phyloP scores from a whole-genome alignment of 2,113 vertebrate species.

The Rhineura floridana region DNA sequence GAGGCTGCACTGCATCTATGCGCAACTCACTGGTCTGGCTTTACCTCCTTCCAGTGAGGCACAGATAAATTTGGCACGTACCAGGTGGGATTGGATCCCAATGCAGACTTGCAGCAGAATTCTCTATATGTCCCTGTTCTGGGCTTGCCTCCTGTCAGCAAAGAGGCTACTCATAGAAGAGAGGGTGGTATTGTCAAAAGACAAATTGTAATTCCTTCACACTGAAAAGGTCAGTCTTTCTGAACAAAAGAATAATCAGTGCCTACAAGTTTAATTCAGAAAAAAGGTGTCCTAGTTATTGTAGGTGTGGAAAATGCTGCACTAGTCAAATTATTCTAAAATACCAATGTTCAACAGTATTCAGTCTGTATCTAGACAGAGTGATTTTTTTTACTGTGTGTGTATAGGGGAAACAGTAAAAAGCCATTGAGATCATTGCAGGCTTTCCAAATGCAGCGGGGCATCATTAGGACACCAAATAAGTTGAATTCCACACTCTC shows the following conservation, averaged over 20 bases:
- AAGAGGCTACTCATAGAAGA: background rate
- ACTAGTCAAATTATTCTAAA: background rate
- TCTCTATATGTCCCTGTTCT: background rate
- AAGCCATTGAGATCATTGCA: background rate
- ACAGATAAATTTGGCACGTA: background rate
- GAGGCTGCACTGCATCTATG: background rate
- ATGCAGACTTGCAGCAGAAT: background rate
- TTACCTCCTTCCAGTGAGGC: background rate
- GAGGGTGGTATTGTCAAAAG: background rate
- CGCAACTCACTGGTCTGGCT: background rate
- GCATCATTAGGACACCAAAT: background rate
- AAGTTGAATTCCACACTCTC: background rate
- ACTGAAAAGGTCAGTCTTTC: background rate
- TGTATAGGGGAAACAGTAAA: background rate
- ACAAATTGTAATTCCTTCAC: background rate
- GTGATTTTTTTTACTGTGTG: background rate
- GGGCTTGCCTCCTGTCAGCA: too few species aligned
- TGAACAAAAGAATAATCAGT: background rate
- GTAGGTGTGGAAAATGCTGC: background rate
- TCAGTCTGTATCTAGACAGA: background rate
- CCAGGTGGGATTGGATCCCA: background rate
- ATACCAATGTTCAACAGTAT: background rate
- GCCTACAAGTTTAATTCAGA: background rate
- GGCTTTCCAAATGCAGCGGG: background rate
- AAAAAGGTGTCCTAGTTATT: background rate